Base-by-base conservation (phyloP, 2,797 vertebrate species). In the Saguinus oedipus region DNA sequence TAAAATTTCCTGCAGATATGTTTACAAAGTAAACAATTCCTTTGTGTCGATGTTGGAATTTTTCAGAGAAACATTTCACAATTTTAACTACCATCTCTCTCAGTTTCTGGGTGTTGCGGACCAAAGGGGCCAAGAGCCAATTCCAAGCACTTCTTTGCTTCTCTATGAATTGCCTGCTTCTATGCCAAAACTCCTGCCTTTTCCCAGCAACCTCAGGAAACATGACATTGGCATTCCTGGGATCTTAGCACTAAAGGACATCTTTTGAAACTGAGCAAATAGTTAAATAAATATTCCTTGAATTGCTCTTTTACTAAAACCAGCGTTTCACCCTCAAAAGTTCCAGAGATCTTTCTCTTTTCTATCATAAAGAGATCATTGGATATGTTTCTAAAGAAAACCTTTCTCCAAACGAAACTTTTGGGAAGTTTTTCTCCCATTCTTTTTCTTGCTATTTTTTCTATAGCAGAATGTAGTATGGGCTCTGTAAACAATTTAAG, bases 1-100 rank as follows among this genome's bases (percentile, higher is more conserved):
- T 22, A 68, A 33, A 57, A 53, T 85, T 61, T 88, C 33, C 27
- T 74, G 20, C 42, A 55, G 46, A 48, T 9, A 30, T 2, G 53
- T 78, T 85, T 81, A 55, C 46, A 80, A 68, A 70, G 36, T 19
- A 39, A 81, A 81, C 15, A 53, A 15, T 27, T 59, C 44, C 9
- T 90, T 87, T 20, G 48, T 88, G 48, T 72, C 70, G n/a, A 85
- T 70, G 24, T 30, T 80, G 53, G 36, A 48, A 81, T 44, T 89
- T 91, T 85, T 72, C 26, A 55, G 79, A 57, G 24, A 72, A 88
- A 72, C 5, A 19, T 26, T 85, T 78, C 33, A 22, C 9, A 22
- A 3, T 33, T 72, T 39, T 57, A 50, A 74, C 74, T 13, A n/a
- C 13, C 15, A 30, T 46, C 13, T 44, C 20, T 55, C 42, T 50